These are phyloP conservation scores for Leptothorax acervorum DNA, from an alignment of 2,888 invertebrate genomes.

Conservation along the genomic window DNA sequence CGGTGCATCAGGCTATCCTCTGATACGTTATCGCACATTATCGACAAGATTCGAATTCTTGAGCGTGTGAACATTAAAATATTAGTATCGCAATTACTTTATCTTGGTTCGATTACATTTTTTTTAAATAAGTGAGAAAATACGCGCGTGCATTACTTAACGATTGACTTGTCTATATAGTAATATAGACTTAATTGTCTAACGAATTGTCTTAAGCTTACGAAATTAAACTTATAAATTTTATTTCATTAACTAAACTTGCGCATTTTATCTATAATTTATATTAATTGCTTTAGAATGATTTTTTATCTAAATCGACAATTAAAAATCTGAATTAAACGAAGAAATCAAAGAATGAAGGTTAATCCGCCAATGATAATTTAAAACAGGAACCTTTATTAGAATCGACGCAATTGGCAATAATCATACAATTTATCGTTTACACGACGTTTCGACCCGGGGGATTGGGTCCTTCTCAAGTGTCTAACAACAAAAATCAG, in stretches of 20 bases:
- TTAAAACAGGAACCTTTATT: too few species aligned
- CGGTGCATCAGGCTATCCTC: slow-evolving; percentile 14
- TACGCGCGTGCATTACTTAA: background rate
- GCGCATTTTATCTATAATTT: too few species aligned
- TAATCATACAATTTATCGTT: too few species aligned
- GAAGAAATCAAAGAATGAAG: background rate
- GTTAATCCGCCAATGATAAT: too few species aligned
- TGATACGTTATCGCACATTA: slow-evolving; percentile 54
- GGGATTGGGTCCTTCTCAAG: too few species aligned
- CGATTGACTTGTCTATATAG: background rate
- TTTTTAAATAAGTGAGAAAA: background rate
- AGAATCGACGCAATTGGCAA: too few species aligned
- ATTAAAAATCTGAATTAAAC: background rate
- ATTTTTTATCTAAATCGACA: background rate
- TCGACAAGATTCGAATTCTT: slow-evolving; percentile 1
- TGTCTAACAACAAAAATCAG: too few species aligned
- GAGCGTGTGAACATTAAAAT: background rate
- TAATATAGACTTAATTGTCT: too few species aligned
- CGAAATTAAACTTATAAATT: background rate
- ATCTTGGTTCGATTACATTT: background rate
- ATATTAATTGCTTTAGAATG: background rate
- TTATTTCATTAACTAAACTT: background rate
- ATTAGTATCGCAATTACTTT: background rate
- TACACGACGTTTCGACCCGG: too few species aligned
- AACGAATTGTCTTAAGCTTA: background rate